These are phyloP conservation scores for Cairina moschata DNA, from an alignment of 2,113 vertebrate genomes.

Conservation along the genomic window DNA sequence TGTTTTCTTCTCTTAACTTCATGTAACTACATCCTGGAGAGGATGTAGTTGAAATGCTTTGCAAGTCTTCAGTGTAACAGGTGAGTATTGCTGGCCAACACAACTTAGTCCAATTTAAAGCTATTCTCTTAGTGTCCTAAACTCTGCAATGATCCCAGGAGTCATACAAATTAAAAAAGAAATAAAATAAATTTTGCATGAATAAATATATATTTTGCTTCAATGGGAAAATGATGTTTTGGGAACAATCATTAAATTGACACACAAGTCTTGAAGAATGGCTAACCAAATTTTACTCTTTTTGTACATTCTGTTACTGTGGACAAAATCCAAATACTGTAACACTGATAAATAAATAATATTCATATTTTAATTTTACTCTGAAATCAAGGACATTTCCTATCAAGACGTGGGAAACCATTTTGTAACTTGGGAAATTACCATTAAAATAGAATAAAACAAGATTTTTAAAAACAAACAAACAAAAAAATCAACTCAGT, in stretches of 20 bases:
- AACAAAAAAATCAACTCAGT: not conserved
- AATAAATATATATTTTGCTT: fast-evolving
- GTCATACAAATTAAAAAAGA: not conserved
- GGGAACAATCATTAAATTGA: not conserved
- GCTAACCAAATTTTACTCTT: not conserved
- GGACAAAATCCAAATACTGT: not conserved
- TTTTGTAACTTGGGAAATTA: not conserved
- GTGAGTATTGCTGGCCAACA: not conserved
- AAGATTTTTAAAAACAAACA: not conserved
- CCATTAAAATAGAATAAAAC: not conserved
- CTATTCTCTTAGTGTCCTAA: not conserved
- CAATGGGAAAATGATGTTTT: not conserved
- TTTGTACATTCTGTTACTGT: not conserved
- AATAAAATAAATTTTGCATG: not conserved
- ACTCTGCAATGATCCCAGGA: not conserved
- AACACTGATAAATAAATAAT: not conserved
- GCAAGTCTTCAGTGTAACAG: not conserved
- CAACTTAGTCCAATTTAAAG: not conserved
- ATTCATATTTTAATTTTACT: not conserved
- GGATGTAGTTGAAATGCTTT: not conserved
- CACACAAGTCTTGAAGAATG: not conserved
- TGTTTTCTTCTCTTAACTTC: not conserved
- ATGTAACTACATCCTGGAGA: not conserved
- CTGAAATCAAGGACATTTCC: not conserved
- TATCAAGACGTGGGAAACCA: not conserved